These are phyloP conservation scores for Drosophila virilis DNA, from an alignment of 1,140 invertebrate genomes.

Conservation along the genomic window DNA sequence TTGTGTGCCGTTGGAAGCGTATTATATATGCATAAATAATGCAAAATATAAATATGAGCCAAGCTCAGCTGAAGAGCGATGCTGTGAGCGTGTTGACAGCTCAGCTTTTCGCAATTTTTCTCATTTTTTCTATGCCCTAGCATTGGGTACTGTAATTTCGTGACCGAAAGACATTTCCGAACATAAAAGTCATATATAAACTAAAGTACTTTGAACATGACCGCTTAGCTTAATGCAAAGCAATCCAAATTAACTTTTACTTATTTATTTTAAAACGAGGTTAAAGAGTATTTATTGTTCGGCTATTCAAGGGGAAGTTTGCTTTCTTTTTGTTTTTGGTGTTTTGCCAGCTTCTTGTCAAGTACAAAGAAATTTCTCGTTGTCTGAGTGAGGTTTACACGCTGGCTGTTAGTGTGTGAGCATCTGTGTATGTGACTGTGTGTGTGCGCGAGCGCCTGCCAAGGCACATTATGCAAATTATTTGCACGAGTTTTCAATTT, in stretches of 20 bases:
- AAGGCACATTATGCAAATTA: conserved; percentile 73
- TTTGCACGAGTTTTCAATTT: conserved; percentile 81
- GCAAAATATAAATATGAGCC: conserved; percentile 72
- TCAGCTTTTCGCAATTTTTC: conserved; percentile 10
- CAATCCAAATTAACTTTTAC: too few species aligned
- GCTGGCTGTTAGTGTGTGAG: background rate
- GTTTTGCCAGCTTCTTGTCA: conserved; percentile 25
- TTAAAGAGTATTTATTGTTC: background rate
- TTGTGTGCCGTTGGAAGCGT: conserved; percentile 25
- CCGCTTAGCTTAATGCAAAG: too few species aligned
- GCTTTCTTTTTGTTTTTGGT: conserved; percentile 1
- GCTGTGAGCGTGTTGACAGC: conserved; percentile 55
- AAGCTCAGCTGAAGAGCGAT: conserved; percentile 36
- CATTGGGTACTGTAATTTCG: too few species aligned
- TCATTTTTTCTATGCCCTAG: conserved; percentile 1
- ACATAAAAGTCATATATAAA: background rate
- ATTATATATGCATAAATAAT: conserved; percentile 76
- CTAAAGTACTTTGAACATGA: background rate
- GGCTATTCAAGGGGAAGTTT: background rate
- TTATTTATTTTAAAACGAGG: background rate
- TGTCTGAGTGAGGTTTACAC: conserved; percentile 43
- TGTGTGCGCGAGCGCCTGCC: conserved; percentile 25
- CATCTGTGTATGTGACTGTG: conserved; percentile 12
- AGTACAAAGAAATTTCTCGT: conserved; percentile 44
- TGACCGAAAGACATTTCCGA: background rate